Base-by-base conservation (phyloP, 2,888 invertebrate genomes). In the Campopleginae sp. region DNA sequence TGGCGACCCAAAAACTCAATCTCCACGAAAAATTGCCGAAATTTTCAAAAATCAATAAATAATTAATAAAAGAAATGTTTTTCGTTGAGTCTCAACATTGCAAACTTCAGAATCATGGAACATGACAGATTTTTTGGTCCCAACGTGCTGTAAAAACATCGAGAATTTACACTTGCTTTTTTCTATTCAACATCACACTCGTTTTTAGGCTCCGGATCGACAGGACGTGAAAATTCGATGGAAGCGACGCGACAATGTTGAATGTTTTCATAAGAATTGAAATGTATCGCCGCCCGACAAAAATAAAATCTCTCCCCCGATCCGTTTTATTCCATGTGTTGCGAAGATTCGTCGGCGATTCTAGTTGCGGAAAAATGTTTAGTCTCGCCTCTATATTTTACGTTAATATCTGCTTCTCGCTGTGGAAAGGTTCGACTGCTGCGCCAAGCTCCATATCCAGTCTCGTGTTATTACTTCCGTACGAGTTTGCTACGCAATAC, bases 381-480 rank as follows among this genome's bases (percentile, higher is more conserved):
- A 33, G 42, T 44, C 17, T 7, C 38, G 38, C 19, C 42, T 44
- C n/a, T n/a, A n/a, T n/a, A 58, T 58, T 14, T 23, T 42, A 23
- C n/a, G 14, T 42, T 23, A 66, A 66, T 66, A 19, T 66, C 12
- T 68, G 68, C 44, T 27, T 27, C 10, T 44, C 27, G 68, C 44
- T 27, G 14, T 66, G 23, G 27, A 14, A 46, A 27, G 44, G n/a
- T 27, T 68, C 27, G 27, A n/a, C 68, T n/a, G 42, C 68, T n/a
- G 42, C 46, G 12, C 46, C 23, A 68, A 27, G 68, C 66, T 68
- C 68, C 23, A 68, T 68, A 46, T 68, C 44, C 46, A 44, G 68
- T 23, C 44, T 5, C 68, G 66, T 44, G 44, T 68, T 68, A 38
- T 63, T 63, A 38, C 38, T 33, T 63, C 63, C 63, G 63, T 19